Evolutionary conservation across 2,888 invertebrate species (phyloP).

Genomic region (Stratiomys singularior): DNA sequence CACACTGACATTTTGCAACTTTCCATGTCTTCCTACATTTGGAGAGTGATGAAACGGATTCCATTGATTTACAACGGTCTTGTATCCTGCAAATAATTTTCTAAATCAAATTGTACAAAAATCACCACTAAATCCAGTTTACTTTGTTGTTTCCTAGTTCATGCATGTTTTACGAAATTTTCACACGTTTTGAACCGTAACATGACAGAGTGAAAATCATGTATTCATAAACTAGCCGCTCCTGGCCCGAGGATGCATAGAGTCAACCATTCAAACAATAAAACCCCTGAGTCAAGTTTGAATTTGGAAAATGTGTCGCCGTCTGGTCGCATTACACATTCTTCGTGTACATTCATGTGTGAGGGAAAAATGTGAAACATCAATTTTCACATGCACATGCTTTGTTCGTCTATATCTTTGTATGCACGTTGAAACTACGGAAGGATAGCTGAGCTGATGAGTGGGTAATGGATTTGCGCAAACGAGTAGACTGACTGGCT

Average conservation of each 20-base stretch:
- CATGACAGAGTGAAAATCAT: not conserved
- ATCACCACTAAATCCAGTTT: conserved; percentile 12
- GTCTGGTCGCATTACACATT: conserved; percentile 20
- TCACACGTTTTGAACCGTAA: conserved; percentile 15
- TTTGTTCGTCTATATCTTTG: not conserved
- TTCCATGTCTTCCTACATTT: not conserved
- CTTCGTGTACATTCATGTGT: not conserved
- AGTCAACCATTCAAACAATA: not conserved
- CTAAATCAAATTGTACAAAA: not conserved
- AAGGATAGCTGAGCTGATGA: not conserved
- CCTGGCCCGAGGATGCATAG: not conserved
- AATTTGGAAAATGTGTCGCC: conserved; percentile 37
- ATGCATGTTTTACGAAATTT: conserved; percentile 10
- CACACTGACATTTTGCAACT: no score
- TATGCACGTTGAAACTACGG: not conserved
- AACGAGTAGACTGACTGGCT: not conserved
- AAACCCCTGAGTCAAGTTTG: conserved; percentile 9
- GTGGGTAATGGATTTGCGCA: not conserved
- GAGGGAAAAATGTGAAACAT: conserved; percentile 19
- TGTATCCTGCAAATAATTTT: not conserved
- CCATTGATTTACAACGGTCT: not conserved
- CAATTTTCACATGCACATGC: conserved; percentile 7
- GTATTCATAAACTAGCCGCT: no score
- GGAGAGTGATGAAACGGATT: not conserved
- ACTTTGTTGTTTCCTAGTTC: not conserved